These are phyloP conservation scores for Yponomeuta sedellus DNA, from an alignment of 2,888 invertebrate species.

Conservation along the genomic window DNA sequence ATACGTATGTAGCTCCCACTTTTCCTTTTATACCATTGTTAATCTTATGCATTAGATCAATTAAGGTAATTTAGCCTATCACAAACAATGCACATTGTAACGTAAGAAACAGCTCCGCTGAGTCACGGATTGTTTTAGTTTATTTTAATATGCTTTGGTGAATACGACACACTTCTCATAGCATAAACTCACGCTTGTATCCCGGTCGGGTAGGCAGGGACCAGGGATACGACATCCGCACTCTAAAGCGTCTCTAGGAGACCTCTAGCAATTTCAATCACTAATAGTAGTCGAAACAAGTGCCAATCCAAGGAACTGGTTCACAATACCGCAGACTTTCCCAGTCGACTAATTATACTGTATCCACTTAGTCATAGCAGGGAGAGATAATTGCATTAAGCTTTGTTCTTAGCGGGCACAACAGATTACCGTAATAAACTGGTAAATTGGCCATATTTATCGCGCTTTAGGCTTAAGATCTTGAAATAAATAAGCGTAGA, in stretches of 20 bases:
- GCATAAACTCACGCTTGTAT: too few relatives aligned
- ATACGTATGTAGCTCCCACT: too few relatives aligned
- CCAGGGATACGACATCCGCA: too few relatives aligned
- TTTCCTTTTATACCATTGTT: neutral
- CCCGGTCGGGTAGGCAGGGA: too few relatives aligned
- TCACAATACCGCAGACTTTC: neutral
- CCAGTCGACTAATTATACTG: neutral
- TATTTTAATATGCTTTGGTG: neutral
- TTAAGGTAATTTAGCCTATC: neutral
- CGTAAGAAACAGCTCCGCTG: neutral
- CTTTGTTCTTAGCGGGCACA: neutral
- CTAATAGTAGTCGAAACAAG: too few relatives aligned
- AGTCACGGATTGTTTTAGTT: neutral
- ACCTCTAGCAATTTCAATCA: too few relatives aligned
- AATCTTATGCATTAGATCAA: neutral
- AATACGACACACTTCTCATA: too few relatives aligned
- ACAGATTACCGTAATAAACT: neutral
- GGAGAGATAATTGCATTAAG: neutral
- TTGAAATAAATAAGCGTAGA: too few relatives aligned
- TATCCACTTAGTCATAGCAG: neutral
- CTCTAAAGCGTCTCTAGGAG: too few relatives aligned
- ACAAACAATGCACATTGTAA: neutral
- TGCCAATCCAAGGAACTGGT: too few relatives aligned
- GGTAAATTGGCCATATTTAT: neutral
- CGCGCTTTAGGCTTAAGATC: neutral